Evolutionary conservation across 2,888 invertebrate genomes (phyloP).

Genomic region (Lottia scabra): DNA sequence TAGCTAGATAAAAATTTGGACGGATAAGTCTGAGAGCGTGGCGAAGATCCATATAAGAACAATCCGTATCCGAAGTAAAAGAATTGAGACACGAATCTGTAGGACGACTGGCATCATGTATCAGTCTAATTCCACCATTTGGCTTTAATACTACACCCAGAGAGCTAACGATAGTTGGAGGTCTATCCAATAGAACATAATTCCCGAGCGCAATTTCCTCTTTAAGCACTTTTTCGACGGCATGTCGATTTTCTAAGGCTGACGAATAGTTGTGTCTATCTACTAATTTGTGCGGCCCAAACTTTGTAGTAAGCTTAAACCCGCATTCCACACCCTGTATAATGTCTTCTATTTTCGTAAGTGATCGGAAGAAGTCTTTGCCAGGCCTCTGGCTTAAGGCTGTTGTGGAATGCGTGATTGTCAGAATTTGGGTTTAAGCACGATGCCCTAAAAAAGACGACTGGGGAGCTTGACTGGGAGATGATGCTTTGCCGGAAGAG

Average conservation of each 20-base stretch:
- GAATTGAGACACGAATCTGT: neutral
- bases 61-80: neutral
- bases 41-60: neutral
- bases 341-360: neutral
- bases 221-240: neutral
- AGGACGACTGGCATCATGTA: conserved; percentile 3
- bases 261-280: neutral
- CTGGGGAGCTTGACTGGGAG: too few species aligned
- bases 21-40: neutral
- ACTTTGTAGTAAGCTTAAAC: neutral
- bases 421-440: neutral
- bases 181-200: neutral
- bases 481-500: neutral
- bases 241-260: neutral
- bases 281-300: neutral
- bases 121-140: neutral
- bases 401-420: neutral
- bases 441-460: too few species aligned
- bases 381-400: neutral
- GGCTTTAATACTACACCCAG: neutral
- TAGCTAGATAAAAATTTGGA: conserved; percentile 1
- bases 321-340: neutral
- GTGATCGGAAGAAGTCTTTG: neutral
- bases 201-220: neutral
- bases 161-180: neutral